Conservation (phyloP, 64 coral and sea anemone genomes). For the Astreopora myriophthalma region DNA sequence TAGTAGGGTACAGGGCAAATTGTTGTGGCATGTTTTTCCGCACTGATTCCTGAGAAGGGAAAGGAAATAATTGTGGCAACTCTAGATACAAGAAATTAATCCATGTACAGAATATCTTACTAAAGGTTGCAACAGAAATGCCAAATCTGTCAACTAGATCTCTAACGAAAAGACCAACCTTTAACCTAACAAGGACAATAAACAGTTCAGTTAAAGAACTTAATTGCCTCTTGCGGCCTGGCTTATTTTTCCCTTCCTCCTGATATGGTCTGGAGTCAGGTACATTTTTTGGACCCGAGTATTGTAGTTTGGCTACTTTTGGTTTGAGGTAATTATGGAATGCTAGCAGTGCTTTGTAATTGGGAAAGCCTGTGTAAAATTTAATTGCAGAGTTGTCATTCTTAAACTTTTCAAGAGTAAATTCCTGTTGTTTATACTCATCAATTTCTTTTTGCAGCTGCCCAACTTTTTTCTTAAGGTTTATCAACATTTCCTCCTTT, state of each 20-base stretch:
- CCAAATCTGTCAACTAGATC: constrained; percentile 54
- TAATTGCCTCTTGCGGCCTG: constrained; percentile 27
- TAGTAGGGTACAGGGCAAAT: constrained; percentile 34
- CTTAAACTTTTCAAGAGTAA: constrained; percentile 66
- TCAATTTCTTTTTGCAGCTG: constrained; percentile 54
- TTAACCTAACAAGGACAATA: background rate
- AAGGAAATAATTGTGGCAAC: constrained; percentile 2
- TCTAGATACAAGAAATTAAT: constrained; percentile 49
- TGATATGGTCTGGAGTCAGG: constrained; percentile 50
- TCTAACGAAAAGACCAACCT: constrained; percentile 42
- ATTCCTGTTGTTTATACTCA: constrained; percentile 21
- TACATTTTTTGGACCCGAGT: constrained; percentile 32
- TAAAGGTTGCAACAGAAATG: constrained; percentile 19
- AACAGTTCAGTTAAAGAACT: constrained; percentile 41
- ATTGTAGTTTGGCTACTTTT: constrained; percentile 52
- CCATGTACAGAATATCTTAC: constrained; percentile 36
- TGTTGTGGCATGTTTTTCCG: constrained; percentile 32
- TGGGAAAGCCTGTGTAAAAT: constrained; percentile 66
- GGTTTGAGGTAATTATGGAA: constrained; percentile 66
- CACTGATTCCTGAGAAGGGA: constrained; percentile 10
- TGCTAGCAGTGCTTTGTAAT: constrained; percentile 35
- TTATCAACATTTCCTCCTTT: no score
- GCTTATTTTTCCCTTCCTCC: constrained; percentile 49
- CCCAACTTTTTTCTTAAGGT: constrained; percentile 18
- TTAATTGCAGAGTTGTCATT: constrained; percentile 39